These are phyloP conservation scores for Caenorhabditis macrosperma DNA, from an alignment of 2,888 invertebrate genomes.

Conservation along the genomic window DNA sequence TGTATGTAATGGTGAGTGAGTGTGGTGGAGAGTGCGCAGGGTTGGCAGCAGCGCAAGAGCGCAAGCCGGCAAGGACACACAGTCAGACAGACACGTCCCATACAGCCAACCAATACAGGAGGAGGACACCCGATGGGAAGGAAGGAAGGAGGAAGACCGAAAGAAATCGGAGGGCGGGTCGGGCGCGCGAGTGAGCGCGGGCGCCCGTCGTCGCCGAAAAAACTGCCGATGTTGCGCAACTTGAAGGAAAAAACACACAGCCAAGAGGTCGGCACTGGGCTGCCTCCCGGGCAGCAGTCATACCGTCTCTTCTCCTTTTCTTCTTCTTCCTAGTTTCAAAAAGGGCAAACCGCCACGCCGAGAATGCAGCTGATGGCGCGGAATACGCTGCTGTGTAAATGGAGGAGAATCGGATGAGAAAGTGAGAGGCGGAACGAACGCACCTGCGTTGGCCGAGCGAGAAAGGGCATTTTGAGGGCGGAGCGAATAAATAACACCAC, in stretches of 20 bases:
- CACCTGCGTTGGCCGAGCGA: no score
- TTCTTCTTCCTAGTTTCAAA: constrained; percentile 20
- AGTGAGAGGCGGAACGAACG: constrained; percentile 19
- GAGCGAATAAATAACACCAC: neutral
- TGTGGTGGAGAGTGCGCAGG: constrained; percentile 35
- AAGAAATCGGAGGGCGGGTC: constrained; percentile 33
- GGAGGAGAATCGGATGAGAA: constrained; percentile 21
- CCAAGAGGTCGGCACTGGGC: neutral
- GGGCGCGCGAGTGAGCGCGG: constrained; percentile 16
- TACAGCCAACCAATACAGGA: constrained; percentile 42
- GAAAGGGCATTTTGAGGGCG: no score
- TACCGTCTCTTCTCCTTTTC: constrained; percentile 19
- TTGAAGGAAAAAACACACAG: constrained; percentile 47
- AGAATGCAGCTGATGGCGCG: constrained; percentile 21
- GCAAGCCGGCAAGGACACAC: constrained; percentile 51
- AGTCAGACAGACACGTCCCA: constrained; percentile 40
- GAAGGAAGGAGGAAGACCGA: constrained; percentile 18
- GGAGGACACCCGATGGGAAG: constrained; percentile 15
- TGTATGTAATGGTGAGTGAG: constrained; percentile 36
- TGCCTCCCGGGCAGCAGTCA: constrained; percentile 10
- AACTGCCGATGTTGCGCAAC: constrained; percentile 47
- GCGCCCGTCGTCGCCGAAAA: constrained; percentile 37
- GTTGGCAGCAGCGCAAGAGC: constrained; percentile 41
- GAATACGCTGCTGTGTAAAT: constrained; percentile 41
- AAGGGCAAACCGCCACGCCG: no score